phyloP scores from a whole-genome alignment of 2,113 vertebrate genomes.

The Motacilla alba region DNA sequence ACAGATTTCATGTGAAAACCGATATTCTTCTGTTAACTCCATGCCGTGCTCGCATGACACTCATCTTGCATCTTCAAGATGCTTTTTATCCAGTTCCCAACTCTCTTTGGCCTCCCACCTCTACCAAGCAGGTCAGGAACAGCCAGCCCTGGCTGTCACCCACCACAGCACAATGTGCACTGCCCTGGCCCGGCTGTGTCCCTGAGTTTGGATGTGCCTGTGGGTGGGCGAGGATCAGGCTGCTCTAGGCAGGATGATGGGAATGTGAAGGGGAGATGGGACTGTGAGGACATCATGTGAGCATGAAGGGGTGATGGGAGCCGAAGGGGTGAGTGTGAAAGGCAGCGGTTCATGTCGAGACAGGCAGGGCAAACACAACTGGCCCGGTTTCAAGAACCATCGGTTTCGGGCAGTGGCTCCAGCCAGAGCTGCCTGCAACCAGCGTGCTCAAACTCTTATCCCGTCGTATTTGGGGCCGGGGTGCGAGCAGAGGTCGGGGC shows the following conservation, averaged over 20 bases:
- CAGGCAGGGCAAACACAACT: not conserved
- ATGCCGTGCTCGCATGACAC: not conserved
- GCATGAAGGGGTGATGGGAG: not conserved
- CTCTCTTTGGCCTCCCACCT: not conserved
- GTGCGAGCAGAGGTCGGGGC: not conserved
- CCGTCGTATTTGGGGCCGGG: not conserved
- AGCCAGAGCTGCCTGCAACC: not conserved
- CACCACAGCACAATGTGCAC: rapidly evolving
- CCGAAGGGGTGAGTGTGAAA: not conserved
- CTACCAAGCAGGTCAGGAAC: not conserved
- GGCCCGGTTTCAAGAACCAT: not conserved
- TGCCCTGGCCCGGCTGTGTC: not conserved
- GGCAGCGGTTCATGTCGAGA: not conserved
- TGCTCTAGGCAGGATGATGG: not conserved
- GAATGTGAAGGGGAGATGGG: not conserved
- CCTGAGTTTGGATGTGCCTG: rapidly evolving
- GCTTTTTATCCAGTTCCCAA: not conserved
- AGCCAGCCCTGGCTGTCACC: not conserved
- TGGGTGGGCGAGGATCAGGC: not conserved
- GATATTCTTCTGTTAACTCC: constrained; percentile 23
- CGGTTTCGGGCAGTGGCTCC: not conserved
- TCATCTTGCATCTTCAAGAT: not conserved
- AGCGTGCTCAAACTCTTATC: not conserved
- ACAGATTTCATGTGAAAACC: constrained; percentile 42
- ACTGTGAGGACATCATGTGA: not conserved